Base-by-base conservation (phyloP, 1,140 invertebrate genomes). In the Lordiphosa clarofinis region DNA sequence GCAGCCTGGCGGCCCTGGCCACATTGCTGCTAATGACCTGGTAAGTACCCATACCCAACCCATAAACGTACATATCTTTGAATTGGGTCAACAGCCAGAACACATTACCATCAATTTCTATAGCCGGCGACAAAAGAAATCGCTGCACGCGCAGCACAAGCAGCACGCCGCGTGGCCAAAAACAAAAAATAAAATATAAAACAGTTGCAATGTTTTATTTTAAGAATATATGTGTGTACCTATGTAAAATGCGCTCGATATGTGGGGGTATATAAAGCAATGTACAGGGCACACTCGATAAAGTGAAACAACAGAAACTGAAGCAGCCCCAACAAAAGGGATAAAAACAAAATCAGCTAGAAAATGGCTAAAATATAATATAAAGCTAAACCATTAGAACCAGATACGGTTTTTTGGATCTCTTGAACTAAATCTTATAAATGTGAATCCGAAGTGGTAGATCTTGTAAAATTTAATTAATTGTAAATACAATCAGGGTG, bases 191-290 rank as follows among this genome's bases (percentile, higher is more conserved):
- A 10, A 19, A 13, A 12, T 38, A 72, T 82, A 13, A 12, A 42
- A 72, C 82, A 81, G 75, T 72, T 81, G 76, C 72, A 75, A 61
- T 75, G 62, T 68, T 75, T 81, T 81, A 81, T 81, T 82, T 81
- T 75, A 42, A 56, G 76, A 72, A 67, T 61, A 69, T 60, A 68
- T 49, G 21, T 63, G 33, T 59, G 13, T 57, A 48, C 48, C 33
- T 37, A 56, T 60, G 31, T 40, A 61, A 36, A 58, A 24, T 56
- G 52, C 36, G 56, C 52, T 53, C 56, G 52, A 59, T 61, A 61
- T 61, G 58, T 61, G 59, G 5, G 5, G 6, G 7, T 28, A 28
- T 28, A 28, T 28, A 2, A 28, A 28, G 21, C 15, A 7, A 0
- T 28, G 1, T 28, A 28, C 24, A 7, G 24, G 2, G 24, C 24